Conservation (phyloP, 2,888 invertebrate species). For the Pheosia tremula region DNA sequence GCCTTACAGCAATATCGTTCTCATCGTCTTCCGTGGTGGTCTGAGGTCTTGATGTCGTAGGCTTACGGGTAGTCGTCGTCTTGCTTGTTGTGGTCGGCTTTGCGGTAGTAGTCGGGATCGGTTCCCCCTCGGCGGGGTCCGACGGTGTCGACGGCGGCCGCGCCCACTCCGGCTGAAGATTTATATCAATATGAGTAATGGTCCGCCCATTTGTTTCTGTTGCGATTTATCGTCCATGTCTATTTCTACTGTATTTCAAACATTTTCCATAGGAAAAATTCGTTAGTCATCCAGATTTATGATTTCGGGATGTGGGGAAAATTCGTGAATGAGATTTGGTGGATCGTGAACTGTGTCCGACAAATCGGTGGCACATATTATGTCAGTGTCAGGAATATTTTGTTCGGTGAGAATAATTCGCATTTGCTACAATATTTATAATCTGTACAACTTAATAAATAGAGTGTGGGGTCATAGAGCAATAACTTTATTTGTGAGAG, state of each 20-base stretch:
- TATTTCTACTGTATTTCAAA: conserved; percentile 34
- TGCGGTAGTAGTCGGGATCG: conserved; percentile 50
- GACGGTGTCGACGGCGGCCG: conserved; percentile 89
- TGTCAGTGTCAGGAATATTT: neutral
- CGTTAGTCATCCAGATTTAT: conserved; percentile 40
- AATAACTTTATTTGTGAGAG: too few species aligned
- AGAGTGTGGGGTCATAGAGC: neutral
- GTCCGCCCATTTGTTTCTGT: conserved; percentile 45
- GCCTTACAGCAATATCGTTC: conserved; percentile 39
- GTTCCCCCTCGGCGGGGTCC: conserved; percentile 79
- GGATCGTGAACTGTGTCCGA: neutral
- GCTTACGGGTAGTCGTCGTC: conserved; percentile 34
- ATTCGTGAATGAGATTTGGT: conserved; percentile 6
- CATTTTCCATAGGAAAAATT: conserved; percentile 31
- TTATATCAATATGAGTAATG: conserved; percentile 54
- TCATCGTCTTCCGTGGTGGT: conserved; percentile 34
- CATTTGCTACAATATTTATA: neutral
- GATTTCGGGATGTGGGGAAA: conserved; percentile 15
- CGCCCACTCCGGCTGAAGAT: conserved; percentile 91
- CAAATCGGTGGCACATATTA: conserved; percentile 3
- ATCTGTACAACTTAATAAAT: neutral
- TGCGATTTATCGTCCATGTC: conserved; percentile 48
- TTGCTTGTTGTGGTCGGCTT: conserved; percentile 48
- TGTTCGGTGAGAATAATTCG: neutral
- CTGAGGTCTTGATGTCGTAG: conserved; percentile 34